Base-by-base conservation (phyloP, 2,888 invertebrate genomes). In the Microctonus aethiopoides region DNA sequence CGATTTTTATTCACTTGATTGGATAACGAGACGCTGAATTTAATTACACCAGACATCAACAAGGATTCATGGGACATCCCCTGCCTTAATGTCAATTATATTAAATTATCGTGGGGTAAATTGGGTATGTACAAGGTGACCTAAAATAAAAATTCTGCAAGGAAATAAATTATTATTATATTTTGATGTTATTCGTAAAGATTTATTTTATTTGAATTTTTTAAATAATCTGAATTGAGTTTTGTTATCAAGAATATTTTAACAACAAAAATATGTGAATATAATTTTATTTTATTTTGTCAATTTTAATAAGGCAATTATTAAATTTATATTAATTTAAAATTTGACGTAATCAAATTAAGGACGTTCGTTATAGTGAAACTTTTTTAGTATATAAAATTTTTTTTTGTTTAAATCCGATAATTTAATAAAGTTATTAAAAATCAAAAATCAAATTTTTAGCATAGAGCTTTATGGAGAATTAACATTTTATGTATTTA, bases 41-140 rank as follows among this genome's bases (percentile, higher is more conserved):
- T 11, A 34, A 64, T 64, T 64, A 16, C 11, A 20, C 7, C 16
- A 39, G n/a, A 52, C 51, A 32, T 24, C 4, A 16, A 26, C 26
- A n/a, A 16, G 46, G 32, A 16, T 32, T 52, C 34, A 52, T 34
- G 32, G 5, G 13, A 13, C 52, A n/a, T 36, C 52, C 52, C 52
- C 32, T 29, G 7, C 29, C 29, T 29, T 29, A 34, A 34, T 22
- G 32, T 51, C 52, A 64, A 52, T 34, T 39, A 51, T 52, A 64
- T 64, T 52, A 34, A 64, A 64, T 64, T 52, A 64, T 64, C 36
- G 13, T 11, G 22, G 32, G 41, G 20, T 64, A 24, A 32, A 29
- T 46, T 46, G 16, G n/a, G 46, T n/a, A 46, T 46, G 46, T 7
- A 46, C 16, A n/a, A 46, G 46, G 16, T n/a, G 9, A 16, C 16